Conservation (phyloP, 2,888 invertebrate species). For the Tuberolachnus salignus region DNA sequence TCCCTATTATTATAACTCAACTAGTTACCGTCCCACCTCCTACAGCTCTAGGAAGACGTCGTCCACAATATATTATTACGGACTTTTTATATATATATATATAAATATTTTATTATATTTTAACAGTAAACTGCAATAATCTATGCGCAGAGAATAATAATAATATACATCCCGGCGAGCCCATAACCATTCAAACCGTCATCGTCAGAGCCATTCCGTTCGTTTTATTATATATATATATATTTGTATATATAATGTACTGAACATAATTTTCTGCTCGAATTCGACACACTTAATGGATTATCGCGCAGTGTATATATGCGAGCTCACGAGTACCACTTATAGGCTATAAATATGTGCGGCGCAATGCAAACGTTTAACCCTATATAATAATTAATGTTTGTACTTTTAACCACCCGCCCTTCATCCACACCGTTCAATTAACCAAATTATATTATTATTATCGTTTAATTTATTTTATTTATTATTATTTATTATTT, state of each 20-base stretch:
- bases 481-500: too few species aligned
- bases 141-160: too few species aligned
- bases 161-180: not conserved
- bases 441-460: constrained; percentile 10
- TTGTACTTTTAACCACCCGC: constrained; percentile 48
- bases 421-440: too few species aligned
- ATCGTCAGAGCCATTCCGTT: constrained; percentile 26
- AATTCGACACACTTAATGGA: constrained; percentile 44
- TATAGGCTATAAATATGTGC: not conserved
- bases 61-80: too few species aligned
- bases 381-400: constrained; percentile 48
- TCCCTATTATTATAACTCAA: too few species aligned
- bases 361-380: constrained; percentile 36
- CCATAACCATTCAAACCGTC: constrained; percentile 12
- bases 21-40: too few species aligned
- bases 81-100: too few species aligned
- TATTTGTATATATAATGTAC: not conserved
- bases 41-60: too few species aligned
- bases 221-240: not conserved
- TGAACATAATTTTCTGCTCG: constrained; percentile 27
- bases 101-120: too few species aligned
- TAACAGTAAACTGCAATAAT: too few species aligned
- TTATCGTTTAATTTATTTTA: constrained; percentile 43
- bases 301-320: not conserved
- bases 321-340: constrained; percentile 38